These are phyloP conservation scores for Hypselothyrea guttata DNA, from an alignment of 2,888 invertebrate species.

Conservation along the genomic window DNA sequence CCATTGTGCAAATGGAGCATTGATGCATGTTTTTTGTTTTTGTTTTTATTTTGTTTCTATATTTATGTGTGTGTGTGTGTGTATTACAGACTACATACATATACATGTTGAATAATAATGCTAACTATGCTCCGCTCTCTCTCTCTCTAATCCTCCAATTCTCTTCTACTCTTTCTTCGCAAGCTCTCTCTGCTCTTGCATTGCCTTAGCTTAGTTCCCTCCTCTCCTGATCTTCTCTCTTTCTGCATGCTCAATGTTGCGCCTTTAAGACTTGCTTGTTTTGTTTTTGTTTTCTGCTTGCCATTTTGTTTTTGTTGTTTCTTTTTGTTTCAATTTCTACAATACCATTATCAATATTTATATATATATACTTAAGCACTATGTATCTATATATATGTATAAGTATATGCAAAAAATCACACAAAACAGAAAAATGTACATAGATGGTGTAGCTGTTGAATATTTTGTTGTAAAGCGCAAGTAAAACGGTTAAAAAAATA, in stretches of 20 bases:
- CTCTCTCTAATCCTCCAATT: constrained; percentile 9
- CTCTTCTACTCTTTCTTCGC: neutral
- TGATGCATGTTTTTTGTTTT: constrained; percentile 16
- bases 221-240: constrained; percentile 22
- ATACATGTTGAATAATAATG: constrained; percentile 66
- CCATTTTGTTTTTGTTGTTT: no score
- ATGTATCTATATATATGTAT: constrained; percentile 37
- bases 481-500: constrained; percentile 49
- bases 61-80: constrained; percentile 25
- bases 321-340: constrained; percentile 44
- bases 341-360: constrained; percentile 46
- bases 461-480: constrained; percentile 50
- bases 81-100: constrained; percentile 52
- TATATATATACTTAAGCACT: constrained; percentile 44
- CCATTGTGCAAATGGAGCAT: constrained; percentile 31
- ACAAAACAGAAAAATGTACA: constrained; percentile 66
- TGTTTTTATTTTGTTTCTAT: constrained; percentile 17
- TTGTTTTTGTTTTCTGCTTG: constrained; percentile 30
- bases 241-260: constrained; percentile 28
- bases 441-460: constrained; percentile 54
- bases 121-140: constrained; percentile 60
- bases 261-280: constrained; percentile 66
- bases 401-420: constrained; percentile 55
- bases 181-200: no score
- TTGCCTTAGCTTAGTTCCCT: neutral